Conservation (phyloP, 2,113 vertebrate genomes). For the Genyomyrus donnyi region DNA sequence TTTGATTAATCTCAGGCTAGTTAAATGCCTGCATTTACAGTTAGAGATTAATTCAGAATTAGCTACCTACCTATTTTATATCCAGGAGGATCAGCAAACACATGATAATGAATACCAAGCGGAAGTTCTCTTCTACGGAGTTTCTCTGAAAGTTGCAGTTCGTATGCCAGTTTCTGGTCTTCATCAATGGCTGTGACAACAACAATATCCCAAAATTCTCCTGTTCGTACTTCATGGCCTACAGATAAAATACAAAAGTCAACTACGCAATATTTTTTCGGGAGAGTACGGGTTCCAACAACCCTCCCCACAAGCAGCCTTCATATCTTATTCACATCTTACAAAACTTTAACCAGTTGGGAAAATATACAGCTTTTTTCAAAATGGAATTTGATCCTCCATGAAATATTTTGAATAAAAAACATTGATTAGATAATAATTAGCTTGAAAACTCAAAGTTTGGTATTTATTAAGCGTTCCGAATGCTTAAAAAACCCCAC, state of each 20-base stretch:
- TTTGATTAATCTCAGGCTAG: background rate
- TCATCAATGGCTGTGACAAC: constrained; percentile 74
- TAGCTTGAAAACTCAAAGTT: no score
- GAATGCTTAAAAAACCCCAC: no score
- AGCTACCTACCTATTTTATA: constrained; percentile 71
- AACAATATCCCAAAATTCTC: constrained; percentile 79
- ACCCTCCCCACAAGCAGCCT: background rate
- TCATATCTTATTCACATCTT: background rate
- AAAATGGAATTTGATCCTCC: background rate
- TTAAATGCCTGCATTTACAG: background rate
- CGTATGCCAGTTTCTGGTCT: constrained; percentile 71
- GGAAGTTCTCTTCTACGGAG: constrained; percentile 70
- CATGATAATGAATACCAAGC: constrained; percentile 62
- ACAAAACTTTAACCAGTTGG: background rate
- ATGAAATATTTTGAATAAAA: background rate
- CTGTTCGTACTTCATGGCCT: constrained; percentile 57
- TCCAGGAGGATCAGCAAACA: constrained; percentile 79
- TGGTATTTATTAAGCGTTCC: no score
- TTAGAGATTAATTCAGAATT: background rate
- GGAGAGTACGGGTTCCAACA: background rate
- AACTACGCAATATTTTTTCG: background rate
- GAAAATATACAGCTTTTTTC: background rate
- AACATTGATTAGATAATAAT: no score
- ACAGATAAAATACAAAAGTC: background rate
- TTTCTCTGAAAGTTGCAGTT: constrained; percentile 71